These are phyloP conservation scores for Branchellion lobata DNA, from an alignment of 2,888 invertebrate genomes.

Conservation along the genomic window DNA sequence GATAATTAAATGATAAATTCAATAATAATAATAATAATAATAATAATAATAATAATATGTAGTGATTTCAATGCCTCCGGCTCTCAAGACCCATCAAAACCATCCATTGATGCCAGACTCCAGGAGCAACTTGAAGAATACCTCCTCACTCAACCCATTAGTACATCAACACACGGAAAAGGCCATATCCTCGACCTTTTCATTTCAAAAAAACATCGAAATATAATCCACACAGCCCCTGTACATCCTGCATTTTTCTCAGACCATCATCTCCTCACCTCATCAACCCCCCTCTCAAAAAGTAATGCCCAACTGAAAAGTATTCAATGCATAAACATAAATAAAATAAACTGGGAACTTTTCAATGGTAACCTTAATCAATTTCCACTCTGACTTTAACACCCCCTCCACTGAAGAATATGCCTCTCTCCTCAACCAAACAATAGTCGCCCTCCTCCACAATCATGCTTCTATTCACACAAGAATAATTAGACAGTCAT, in stretches of 20 bases:
- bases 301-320: background rate
- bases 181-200: background rate
- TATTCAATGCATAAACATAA: background rate
- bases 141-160: background rate
- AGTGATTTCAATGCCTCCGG: background rate
- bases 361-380: background rate
- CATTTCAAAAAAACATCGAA: background rate
- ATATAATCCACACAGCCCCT: background rate
- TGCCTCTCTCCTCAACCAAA: background rate
- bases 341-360: background rate
- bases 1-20: no score
- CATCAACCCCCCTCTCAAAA: background rate
- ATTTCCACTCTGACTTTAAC: background rate
- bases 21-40: background rate
- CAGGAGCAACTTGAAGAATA: background rate
- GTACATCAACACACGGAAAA: background rate
- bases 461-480: background rate
- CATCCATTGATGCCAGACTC: background rate
- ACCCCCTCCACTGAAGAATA: background rate
- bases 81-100: background rate
- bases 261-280: background rate
- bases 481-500: background rate
- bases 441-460: background rate
- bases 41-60: background rate
- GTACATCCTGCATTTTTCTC: background rate